Conservation (phyloP, 2,797 vertebrate species). For the Microhierax caerulescens region DNA sequence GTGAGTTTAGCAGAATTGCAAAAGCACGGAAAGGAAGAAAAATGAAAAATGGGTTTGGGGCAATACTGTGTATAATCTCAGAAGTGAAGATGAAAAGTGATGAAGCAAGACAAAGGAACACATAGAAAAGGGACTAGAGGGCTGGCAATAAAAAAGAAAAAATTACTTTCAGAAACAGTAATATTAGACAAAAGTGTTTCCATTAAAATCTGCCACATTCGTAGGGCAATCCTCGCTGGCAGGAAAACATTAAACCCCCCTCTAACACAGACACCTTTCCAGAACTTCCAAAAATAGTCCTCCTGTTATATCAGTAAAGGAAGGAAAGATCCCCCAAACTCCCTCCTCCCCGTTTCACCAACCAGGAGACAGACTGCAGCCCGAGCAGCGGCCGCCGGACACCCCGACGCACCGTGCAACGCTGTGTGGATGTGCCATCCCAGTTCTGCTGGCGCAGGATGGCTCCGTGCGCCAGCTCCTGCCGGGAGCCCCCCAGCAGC, state of each 20-base stretch:
- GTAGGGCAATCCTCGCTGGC: not conserved
- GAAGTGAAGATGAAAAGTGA: not conserved
- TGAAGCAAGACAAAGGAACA: not conserved
- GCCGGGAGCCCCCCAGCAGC: no score
- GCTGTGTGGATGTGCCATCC: fast-evolving
- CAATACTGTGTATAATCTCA: not conserved
- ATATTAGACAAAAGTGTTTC: not conserved
- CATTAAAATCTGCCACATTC: not conserved
- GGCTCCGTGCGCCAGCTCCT: no score
- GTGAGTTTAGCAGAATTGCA: not conserved
- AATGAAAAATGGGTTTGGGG: not conserved
- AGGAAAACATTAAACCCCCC: not conserved
- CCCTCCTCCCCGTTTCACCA: not conserved
- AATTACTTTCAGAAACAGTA: not conserved
- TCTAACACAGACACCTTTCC: not conserved
- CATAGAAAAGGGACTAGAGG: not conserved
- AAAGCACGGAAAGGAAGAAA: not conserved
- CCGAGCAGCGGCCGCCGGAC: fast-evolving
- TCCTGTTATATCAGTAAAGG: not conserved
- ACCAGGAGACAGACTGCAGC: not conserved
- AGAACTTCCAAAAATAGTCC: not conserved
- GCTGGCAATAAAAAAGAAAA: not conserved
- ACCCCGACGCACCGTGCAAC: fast-evolving
- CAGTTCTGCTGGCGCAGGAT: no score
- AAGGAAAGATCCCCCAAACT: not conserved